Evolutionary conservation across 1,140 invertebrate genomes (phyloP), one percentile per base, ranked within the genome.

Genomic region (Mya arenaria): DNA sequence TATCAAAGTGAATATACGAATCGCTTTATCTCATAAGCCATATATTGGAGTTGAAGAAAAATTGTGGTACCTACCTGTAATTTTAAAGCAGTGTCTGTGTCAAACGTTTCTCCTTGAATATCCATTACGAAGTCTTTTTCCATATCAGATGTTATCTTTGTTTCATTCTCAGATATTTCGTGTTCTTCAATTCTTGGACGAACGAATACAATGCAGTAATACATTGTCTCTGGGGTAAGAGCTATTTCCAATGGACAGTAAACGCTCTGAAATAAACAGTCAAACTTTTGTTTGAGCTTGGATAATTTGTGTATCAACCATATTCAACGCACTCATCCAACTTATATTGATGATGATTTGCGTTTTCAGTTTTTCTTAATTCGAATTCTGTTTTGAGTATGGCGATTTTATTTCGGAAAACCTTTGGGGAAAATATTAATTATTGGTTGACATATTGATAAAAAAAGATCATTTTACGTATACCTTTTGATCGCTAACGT

Each of bases 191-290:
- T 78, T 32, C 25, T 66, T 19, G 62, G 41, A 36, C 62, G 34
- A 5, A 78, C 34, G 23, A 55, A 15, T 0, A 78, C 34, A 15
- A 78, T 19, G 44, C 62, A 78, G 5, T 55, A 25, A 78, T 34
- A 65, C 4, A 63, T 78, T 3, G 62, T 78, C 23, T 78, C 75
- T 13, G 75, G 75, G 10, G 68, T 30, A 8, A 78, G 39, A 25
- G 19, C 28, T 13, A 62, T 68, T 8, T 78, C 62, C 32, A 78
- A n/a, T 19, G 28, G n/a, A 58, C 62, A 68, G 48, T 78, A 78
- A 25, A 28, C 32, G 0, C n/a, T 55, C 75, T 78, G n/a, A 52
- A n/a, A n/a, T n/a, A n/a, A n/a, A n/a, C n/a, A n/a, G n/a, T n/a
- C n/a, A n/a, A n/a, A n/a, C n/a, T n/a, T n/a, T n/a, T n/a, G n/a